Evolutionary conservation across 2,888 invertebrate genomes (phyloP).

Genomic region (Furcula furcula): DNA sequence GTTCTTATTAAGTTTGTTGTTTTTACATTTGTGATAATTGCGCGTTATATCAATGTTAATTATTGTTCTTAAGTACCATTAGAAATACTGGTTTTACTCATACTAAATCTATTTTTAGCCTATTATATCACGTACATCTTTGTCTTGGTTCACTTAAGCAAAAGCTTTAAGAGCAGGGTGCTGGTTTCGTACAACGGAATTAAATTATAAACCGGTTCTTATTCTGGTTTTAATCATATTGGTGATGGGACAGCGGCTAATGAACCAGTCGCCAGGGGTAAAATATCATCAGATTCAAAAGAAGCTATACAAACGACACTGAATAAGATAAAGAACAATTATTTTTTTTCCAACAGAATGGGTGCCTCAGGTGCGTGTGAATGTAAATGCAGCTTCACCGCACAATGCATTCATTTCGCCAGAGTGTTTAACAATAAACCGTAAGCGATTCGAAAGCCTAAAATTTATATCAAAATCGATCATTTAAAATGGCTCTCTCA

Average conservation of each 20-base stretch:
- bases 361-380: slow-evolving; percentile 29
- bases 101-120: no score
- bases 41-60: no score
- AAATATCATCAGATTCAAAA: slow-evolving; percentile 33
- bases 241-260: slow-evolving; percentile 47
- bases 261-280: slow-evolving; percentile 41
- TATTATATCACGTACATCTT: slow-evolving; percentile 18
- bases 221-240: slow-evolving; percentile 55
- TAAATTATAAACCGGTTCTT: slow-evolving; percentile 52
- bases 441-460: slow-evolving; percentile 38
- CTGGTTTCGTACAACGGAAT: slow-evolving; percentile 41
- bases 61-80: no score
- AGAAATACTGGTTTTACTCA: no score
- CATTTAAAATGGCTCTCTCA: slow-evolving; percentile 56
- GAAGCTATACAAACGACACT: slow-evolving; percentile 26
- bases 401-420: slow-evolving; percentile 18
- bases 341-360: slow-evolving; percentile 20
- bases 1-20: slow-evolving; percentile 1
- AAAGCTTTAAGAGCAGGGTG: slow-evolving; percentile 26
- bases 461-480: slow-evolving; percentile 55
- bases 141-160: slow-evolving; percentile 26
- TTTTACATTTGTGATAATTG: no score
- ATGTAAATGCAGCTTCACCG: slow-evolving; percentile 24
- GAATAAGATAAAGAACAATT: slow-evolving; percentile 16
- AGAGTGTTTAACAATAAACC: slow-evolving; percentile 35